Percentiles rank a stretch among this genome's conserved stretches.
These are phyloP conservation scores for Mizuhopecten yessoensis DNA, from an alignment of 1,140 invertebrate species.

Conservation along the genomic window DNA sequence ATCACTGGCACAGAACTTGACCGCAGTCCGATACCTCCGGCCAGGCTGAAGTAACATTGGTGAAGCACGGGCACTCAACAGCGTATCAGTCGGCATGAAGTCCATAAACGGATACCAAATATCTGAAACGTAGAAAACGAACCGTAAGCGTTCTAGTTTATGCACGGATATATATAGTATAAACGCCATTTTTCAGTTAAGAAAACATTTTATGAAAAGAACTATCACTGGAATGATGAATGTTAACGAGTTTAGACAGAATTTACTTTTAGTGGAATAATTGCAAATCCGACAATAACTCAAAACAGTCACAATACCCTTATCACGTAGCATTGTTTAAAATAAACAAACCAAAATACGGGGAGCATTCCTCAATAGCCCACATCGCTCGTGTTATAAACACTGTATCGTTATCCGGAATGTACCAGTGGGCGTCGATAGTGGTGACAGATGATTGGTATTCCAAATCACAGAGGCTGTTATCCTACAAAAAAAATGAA, in stretches of 20 bases:
- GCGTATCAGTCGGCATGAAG: not conserved
- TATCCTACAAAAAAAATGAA: not conserved
- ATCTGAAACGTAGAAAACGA: constrained; percentile 7
- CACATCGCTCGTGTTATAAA: not conserved
- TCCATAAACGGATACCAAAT: not conserved
- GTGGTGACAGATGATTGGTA: not conserved
- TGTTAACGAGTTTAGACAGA: no score
- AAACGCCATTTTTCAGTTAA: no score
- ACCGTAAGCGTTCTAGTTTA: no score
- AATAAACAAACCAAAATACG: not conserved
- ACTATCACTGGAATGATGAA: no score
- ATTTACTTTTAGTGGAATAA: no score
- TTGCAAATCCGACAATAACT: no score
- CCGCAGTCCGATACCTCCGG: not conserved
- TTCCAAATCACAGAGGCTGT: not conserved
- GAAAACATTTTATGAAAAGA: no score
- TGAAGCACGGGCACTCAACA: not conserved
- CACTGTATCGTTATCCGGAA: not conserved
- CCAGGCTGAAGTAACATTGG: not conserved
- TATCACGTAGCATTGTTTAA: not conserved
- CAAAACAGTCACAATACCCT: no score
- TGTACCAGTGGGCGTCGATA: not conserved
- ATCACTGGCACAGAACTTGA: not conserved
- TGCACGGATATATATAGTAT: no score
- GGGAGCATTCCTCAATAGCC: not conserved